phyloP scores from a whole-genome alignment of 2,113 vertebrate genomes.

The Chlamydotis undulata region DNA sequence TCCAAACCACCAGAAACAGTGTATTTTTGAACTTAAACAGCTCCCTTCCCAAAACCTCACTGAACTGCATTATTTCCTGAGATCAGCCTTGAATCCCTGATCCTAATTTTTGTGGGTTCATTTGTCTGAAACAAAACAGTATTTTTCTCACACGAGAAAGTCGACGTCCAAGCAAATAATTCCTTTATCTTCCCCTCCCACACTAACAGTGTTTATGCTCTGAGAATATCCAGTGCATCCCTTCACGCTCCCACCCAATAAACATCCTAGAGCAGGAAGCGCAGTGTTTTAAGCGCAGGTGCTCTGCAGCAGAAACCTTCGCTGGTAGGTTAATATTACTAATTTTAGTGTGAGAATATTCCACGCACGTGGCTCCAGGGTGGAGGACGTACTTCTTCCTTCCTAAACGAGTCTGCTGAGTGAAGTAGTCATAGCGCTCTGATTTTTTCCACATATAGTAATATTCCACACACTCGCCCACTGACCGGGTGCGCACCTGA shows the following conservation, averaged over 20 bases:
- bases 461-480: constrained; percentile 95
- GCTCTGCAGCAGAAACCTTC: constrained; percentile 4
- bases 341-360: constrained; percentile 43
- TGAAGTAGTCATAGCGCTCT: constrained; percentile 90
- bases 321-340: constrained; percentile 38
- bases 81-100: neutral
- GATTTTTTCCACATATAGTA: constrained; percentile 99
- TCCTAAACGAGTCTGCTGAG: constrained; percentile 89
- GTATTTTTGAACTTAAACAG: neutral
- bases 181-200: neutral
- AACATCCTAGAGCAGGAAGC: neutral
- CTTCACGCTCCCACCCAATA: neutral
- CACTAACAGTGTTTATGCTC: neutral
- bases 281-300: neutral
- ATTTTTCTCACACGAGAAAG: neutral
- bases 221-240: neutral
- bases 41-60: neutral
- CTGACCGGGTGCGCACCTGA: constrained; percentile 93
- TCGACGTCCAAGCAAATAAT: neutral
- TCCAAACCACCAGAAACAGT: neutral
- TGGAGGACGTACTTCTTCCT: constrained; percentile 89
- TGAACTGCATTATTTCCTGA: neutral
- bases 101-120: neutral
- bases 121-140: neutral
- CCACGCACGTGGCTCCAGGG: constrained; percentile 86